Conservation (phyloP, 2,888 invertebrate genomes). For the Aporophyla lueneburgensis region DNA sequence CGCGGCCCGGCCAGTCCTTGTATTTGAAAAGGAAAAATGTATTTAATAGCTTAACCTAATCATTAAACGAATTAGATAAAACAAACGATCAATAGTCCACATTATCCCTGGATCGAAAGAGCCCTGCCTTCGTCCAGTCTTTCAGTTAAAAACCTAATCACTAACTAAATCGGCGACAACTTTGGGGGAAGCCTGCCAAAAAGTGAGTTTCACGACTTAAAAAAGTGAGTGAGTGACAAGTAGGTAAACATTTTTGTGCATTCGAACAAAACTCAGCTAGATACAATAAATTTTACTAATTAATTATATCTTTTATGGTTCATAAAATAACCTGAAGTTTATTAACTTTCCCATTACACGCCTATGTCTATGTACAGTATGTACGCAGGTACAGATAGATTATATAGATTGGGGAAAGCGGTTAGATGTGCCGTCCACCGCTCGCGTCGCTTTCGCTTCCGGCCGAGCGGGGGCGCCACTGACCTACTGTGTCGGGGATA, state of each 20-base stretch:
- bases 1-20: conserved; percentile 47
- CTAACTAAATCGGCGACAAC: not conserved
- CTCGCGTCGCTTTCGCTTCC: conserved; percentile 79
- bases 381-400: conserved; percentile 52
- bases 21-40: conserved; percentile 55
- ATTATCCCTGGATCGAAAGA: not conserved
- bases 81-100: not conserved
- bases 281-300: not conserved
- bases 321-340: conserved; percentile 18
- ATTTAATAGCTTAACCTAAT: conserved; percentile 39
- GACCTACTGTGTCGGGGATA: conserved; percentile 60
- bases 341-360: conserved; percentile 51
- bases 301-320: not conserved
- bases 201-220: not conserved
- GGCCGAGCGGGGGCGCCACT: conserved; percentile 77
- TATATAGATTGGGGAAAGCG: conserved; percentile 71
- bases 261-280: not conserved
- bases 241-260: no score
- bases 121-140: not conserved
- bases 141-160: no score
- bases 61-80: not conserved
- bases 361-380: conserved; percentile 18
- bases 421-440: conserved; percentile 58
- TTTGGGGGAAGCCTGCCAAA: no score
- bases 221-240: no score